Base-by-base conservation (phyloP, 2,888 invertebrate genomes). In the Chelonus formosanus region DNA sequence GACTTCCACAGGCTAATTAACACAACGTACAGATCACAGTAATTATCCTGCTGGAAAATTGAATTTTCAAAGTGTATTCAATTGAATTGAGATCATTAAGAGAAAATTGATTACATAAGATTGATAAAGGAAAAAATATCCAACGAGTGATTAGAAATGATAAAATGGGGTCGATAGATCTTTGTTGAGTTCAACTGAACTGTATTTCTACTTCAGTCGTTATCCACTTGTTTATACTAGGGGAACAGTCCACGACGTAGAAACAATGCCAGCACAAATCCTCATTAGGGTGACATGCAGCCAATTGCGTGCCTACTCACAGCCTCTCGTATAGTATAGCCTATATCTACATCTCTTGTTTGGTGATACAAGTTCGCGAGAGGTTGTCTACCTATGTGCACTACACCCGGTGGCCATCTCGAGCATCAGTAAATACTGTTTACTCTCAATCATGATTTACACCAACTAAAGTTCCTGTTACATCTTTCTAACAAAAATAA, bases 211-310 rank as follows among this genome's bases (percentile, higher is more conserved):
- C 48, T 60, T 60, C 5, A 40, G 20, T 48, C 55, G 59, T 65
- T 65, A 65, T 47, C 60, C 47, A 65, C 65, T 65, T 57, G 61
- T 66, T 56, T 44, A 56, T 34, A 43, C 5, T 48, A 52, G 5
- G 31, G 32, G 8, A 55, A 48, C 36, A 52, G 40, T 20, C 47
- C 47, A 50, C 40, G 31, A 56, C 45, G 54, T 10, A 36, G 57
- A 58, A 55, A 65, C 65, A 65, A 60, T 54, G 52, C 60, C 55
- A 48, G 65, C 61, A 66, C 65, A 61, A 66, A 66, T 66, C 61
- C 65, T 66, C 65, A 66, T 66, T 66, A 66, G 45, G 31, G 52
- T 20, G 65, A 66, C 65, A 66, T 66, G 56, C 32, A 35, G 61
- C 61, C 65, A 57, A 66, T 66, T 61, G 61, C 61, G 56, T 52